phyloP scores from a whole-genome alignment of 2,113 vertebrate species.

The Emberiza fucata region DNA sequence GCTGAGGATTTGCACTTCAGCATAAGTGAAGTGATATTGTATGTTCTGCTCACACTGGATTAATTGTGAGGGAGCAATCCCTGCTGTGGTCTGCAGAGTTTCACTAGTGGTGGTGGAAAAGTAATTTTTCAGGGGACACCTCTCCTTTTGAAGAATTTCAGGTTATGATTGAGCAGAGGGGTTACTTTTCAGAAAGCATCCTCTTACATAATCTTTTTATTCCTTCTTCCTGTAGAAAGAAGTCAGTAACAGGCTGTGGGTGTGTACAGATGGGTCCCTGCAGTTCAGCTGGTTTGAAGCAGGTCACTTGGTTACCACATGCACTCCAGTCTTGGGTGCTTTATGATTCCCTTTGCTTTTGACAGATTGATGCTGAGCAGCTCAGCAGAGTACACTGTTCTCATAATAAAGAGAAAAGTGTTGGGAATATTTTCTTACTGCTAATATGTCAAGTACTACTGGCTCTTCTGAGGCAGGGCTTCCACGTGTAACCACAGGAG shows the following conservation, averaged over 20 bases:
- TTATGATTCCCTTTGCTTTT: not conserved
- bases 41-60: not conserved
- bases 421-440: not conserved
- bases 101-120: not conserved
- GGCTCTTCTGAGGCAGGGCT: not conserved
- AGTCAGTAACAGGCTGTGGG: not conserved
- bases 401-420: not conserved
- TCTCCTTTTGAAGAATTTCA: not conserved
- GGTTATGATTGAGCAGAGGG: not conserved
- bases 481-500: not conserved
- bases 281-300: not conserved
- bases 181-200: not conserved
- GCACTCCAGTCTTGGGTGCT: not conserved
- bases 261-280: not conserved
- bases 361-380: not conserved
- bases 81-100: not conserved
- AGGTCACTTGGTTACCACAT: not conserved
- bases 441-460: not conserved
- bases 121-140: not conserved
- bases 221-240: not conserved
- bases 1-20: not conserved
- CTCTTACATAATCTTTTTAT: not conserved
- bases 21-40: not conserved
- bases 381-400: not conserved
- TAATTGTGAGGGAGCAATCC: not conserved